These are phyloP conservation scores for Hedychridium roseum DNA, from an alignment of 2,888 invertebrate species.

Conservation along the genomic window DNA sequence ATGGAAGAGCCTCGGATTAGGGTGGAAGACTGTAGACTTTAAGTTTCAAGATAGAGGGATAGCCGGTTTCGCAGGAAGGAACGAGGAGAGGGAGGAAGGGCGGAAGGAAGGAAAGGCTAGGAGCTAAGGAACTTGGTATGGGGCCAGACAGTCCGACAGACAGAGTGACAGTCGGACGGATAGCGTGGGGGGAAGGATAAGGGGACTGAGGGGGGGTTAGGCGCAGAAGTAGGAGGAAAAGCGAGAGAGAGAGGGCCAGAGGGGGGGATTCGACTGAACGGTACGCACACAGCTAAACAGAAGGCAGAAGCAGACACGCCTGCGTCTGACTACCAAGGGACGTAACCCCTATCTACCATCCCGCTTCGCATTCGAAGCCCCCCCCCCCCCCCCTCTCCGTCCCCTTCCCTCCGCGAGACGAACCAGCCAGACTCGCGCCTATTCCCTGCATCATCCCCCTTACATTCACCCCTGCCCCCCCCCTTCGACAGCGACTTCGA, in stretches of 20 bases:
- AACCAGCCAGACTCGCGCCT: slow-evolving; percentile 25
- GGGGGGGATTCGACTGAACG: no score
- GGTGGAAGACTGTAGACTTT: no score
- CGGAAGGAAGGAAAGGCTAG: slow-evolving; percentile 7
- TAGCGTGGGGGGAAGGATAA: slow-evolving; percentile 16
- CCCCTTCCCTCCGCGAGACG: slow-evolving; percentile 12
- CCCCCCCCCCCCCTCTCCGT: slow-evolving; percentile 14
- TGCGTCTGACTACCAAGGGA: slow-evolving; percentile 50
- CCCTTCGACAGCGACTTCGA: neutral
- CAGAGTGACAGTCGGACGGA: slow-evolving; percentile 8
- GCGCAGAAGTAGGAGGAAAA: no score
- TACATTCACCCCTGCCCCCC: no score
- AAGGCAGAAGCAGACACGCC: slow-evolving; percentile 39
- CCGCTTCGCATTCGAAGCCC: no score
- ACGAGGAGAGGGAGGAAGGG: neutral
- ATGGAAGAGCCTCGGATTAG: no score
- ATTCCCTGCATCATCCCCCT: slow-evolving; percentile 7
- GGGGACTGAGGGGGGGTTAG: slow-evolving; percentile 9
- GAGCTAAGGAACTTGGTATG: slow-evolving; percentile 35
- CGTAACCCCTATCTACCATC: slow-evolving; percentile 39
- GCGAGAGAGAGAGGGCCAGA: no score
- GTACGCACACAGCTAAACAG: no score
- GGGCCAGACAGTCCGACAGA: slow-evolving; percentile 41
- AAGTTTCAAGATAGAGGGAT: neutral
- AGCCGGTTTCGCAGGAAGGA: neutral